phyloP scores from a whole-genome alignment of 2,113 vertebrate species.

The Tiliqua scincoides region DNA sequence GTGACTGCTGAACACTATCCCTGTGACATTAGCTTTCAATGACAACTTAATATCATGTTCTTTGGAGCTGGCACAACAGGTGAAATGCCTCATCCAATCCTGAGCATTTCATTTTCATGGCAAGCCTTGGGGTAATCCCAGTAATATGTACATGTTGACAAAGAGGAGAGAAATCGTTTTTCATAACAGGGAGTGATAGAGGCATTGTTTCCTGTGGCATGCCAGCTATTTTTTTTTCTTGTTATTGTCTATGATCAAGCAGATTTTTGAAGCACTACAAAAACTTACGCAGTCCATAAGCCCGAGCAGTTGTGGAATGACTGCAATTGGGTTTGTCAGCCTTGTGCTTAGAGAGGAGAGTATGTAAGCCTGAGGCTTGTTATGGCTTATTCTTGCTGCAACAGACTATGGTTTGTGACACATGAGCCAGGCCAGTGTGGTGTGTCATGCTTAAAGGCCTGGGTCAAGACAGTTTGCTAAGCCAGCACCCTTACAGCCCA shows the following conservation, averaged over 20 bases:
- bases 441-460: conserved; percentile 8
- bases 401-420: too few species aligned
- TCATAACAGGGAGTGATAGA: not conserved
- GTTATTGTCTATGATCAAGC: not conserved
- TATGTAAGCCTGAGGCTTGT: too few species aligned
- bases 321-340: not conserved
- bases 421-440: not conserved
- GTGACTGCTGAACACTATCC: not conserved
- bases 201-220: not conserved
- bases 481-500: too few species aligned
- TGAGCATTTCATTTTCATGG: not conserved
- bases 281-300: not conserved
- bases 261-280: not conserved
- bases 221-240: not conserved
- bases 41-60: not conserved
- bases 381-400: too few species aligned
- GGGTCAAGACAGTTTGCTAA: not conserved
- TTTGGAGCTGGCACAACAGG: not conserved
- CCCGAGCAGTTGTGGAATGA: not conserved
- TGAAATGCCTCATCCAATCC: not conserved
- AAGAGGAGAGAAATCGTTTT: not conserved
- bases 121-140: not conserved
- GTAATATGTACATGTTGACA: not conserved
- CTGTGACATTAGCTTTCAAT: not conserved
- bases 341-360: not conserved